Evolutionary conservation across 35 echinoderm and acorn worm genomes (phyloP).

Genomic region (Lytechinus variegatus): DNA sequence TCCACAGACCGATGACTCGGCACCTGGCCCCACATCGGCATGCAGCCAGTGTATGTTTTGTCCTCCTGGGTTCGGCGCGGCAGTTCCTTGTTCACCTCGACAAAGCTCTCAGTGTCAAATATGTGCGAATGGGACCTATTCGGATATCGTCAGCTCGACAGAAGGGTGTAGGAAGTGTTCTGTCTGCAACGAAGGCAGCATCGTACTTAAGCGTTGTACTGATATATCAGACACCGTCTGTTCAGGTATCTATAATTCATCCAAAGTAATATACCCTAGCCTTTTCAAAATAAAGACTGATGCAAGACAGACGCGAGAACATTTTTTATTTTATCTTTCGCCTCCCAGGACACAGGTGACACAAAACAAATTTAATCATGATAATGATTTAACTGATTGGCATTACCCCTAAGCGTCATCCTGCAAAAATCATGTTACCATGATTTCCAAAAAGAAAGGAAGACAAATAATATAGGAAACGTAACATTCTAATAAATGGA

Average conservation of each 20-base stretch:
- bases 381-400: no score
- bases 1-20: background rate
- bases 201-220: slow-evolving; percentile 69
- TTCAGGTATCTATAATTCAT: slow-evolving; percentile 62
- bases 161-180: slow-evolving; percentile 73
- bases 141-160: slow-evolving; percentile 76
- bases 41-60: slow-evolving; percentile 94
- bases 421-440: no score
- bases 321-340: background rate
- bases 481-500: no score
- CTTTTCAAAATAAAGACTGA: background rate
- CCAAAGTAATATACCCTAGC: background rate
- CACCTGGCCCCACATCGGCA: background rate
- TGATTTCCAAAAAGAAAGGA: no score
- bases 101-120: slow-evolving; percentile 66
- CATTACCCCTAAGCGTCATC: no score
- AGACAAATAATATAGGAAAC: no score
- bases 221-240: slow-evolving; percentile 79
- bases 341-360: background rate
- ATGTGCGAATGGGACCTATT: slow-evolving; percentile 81
- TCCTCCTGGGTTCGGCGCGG: slow-evolving; percentile 79
- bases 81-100: slow-evolving; percentile 60
- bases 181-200: slow-evolving; percentile 56
- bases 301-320: background rate
- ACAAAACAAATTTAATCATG: no score